Conservation (phyloP, 1,140 invertebrate species). For the Zaprionus ghesquierei region DNA sequence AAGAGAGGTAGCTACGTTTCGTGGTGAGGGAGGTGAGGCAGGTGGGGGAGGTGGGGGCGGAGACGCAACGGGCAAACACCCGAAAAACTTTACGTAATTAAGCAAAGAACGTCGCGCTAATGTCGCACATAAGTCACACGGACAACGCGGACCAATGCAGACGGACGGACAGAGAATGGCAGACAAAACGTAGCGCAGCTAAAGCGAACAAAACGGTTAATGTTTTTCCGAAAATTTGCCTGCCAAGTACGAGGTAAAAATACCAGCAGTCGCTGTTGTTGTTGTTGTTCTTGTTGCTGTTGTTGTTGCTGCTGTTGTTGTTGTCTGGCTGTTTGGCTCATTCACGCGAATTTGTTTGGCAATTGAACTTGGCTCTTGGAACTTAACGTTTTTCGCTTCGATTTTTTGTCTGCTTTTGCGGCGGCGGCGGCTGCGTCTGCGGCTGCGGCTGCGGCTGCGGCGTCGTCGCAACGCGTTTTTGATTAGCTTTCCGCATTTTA, state of each 20-base stretch:
- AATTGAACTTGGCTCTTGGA: constrained; percentile 82
- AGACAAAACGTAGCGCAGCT: constrained; percentile 16
- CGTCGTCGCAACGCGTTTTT: constrained; percentile 77
- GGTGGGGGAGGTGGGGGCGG: neutral
- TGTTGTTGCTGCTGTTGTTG: constrained; percentile 21
- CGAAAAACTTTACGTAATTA: constrained; percentile 77
- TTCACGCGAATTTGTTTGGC: constrained; percentile 79
- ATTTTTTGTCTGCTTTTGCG: constrained; percentile 51
- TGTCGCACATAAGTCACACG: constrained; percentile 80
- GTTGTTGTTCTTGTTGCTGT: constrained; percentile 11
- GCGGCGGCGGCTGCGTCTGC: constrained; percentile 13
- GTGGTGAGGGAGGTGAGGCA: neutral
- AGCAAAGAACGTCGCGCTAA: constrained; percentile 79
- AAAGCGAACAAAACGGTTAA: constrained; percentile 70
- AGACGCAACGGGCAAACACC: constrained; percentile 23
- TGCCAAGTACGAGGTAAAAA: constrained; percentile 57
- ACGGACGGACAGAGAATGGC: constrained; percentile 29
- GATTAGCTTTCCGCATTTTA: constrained; percentile 82
- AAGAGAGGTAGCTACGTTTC: neutral
- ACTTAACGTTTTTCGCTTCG: constrained; percentile 61
- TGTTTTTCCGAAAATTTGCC: constrained; percentile 73
- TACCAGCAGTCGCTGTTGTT: constrained; percentile 57
- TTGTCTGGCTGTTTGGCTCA: constrained; percentile 50
- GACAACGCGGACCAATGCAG: constrained; percentile 29
- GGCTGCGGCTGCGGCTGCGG: neutral